phyloP scores from a whole-genome alignment of 2,113 vertebrate genomes.

The Lagenorhynchus albirostris region DNA sequence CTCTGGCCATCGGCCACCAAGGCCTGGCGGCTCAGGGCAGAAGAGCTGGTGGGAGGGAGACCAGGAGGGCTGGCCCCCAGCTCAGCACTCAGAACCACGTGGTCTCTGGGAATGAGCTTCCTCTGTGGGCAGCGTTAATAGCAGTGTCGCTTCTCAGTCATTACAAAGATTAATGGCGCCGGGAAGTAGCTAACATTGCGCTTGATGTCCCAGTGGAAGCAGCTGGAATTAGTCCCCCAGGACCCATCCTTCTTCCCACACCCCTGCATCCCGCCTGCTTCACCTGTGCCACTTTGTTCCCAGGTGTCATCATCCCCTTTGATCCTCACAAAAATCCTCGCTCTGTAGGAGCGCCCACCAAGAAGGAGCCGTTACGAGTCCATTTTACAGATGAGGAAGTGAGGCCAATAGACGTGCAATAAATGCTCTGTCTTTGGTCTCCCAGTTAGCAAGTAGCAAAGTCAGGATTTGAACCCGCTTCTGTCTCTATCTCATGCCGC shows the following conservation, averaged over 20 bases:
- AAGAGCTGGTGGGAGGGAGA: neutral
- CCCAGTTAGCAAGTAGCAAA: neutral
- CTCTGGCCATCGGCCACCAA: neutral
- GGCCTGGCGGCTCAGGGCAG: too few relatives aligned
- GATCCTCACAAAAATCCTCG: neutral
- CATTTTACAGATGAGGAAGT: neutral
- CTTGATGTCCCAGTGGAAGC: too few relatives aligned
- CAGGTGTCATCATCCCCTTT: accelerated
- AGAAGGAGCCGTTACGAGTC: neutral
- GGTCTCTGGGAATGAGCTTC: neutral
- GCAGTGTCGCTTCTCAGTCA: accelerated
- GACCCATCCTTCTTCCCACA: accelerated
- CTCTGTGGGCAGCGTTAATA: neutral
- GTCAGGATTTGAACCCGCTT: neutral
- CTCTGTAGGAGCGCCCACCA: accelerated
- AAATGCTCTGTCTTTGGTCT: neutral
- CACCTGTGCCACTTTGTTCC: neutral
- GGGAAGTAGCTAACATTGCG: accelerated
- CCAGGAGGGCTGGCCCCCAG: neutral
- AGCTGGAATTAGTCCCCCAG: neutral
- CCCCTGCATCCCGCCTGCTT: accelerated
- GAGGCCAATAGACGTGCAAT: neutral
- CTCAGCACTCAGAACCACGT: neutral
- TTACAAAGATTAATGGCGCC: accelerated
- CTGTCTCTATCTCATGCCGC: neutral